Evolutionary conservation across 1,140 invertebrate genomes (phyloP).

Genomic region (Drosophila tristis): DNA sequence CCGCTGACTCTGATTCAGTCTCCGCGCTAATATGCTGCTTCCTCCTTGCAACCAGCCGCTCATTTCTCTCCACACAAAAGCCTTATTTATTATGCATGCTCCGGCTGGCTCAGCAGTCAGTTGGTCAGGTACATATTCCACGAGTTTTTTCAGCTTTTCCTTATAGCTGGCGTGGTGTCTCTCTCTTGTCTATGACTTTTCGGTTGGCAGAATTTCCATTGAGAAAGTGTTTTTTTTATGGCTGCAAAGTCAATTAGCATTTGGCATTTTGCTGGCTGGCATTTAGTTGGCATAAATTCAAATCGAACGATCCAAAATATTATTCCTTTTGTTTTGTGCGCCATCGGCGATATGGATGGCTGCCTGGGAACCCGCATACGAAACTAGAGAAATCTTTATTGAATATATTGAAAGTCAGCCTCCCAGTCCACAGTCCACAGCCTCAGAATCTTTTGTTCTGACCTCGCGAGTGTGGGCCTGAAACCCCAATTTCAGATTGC

Average conservation of each 20-base stretch:
- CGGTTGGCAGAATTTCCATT: conserved; percentile 22
- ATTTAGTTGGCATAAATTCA: conserved; percentile 66
- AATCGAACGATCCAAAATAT: conserved; percentile 48
- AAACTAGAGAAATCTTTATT: conserved; percentile 51
- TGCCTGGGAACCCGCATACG: conserved; percentile 49
- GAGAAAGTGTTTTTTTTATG: conserved; percentile 65
- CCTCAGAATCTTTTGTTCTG: conserved; percentile 9
- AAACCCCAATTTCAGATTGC: conserved; percentile 21
- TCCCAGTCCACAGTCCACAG: no score
- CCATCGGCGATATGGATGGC: conserved; percentile 5
- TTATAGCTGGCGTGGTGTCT: not conserved
- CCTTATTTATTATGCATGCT: conserved; percentile 70
- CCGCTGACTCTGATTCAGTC: conserved; percentile 35
- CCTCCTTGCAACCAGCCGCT: conserved; percentile 39
- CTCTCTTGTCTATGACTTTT: conserved; percentile 17
- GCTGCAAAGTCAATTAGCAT: conserved; percentile 71
- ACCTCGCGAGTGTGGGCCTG: conserved; percentile 26
- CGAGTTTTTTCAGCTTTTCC: conserved; percentile 12
- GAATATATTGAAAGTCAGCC: conserved; percentile 23
- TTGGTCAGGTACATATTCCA: conserved; percentile 4
- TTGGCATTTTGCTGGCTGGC: conserved; percentile 57
- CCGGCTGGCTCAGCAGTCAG: conserved; percentile 1
- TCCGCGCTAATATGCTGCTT: conserved; percentile 64
- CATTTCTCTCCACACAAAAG: conserved; percentile 57
- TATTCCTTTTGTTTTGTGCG: conserved; percentile 21